Evolutionary conservation across 2,797 vertebrate species (phyloP), one percentile per base, ranked within the genome.

Genomic region (Enoplosus armatus): DNA sequence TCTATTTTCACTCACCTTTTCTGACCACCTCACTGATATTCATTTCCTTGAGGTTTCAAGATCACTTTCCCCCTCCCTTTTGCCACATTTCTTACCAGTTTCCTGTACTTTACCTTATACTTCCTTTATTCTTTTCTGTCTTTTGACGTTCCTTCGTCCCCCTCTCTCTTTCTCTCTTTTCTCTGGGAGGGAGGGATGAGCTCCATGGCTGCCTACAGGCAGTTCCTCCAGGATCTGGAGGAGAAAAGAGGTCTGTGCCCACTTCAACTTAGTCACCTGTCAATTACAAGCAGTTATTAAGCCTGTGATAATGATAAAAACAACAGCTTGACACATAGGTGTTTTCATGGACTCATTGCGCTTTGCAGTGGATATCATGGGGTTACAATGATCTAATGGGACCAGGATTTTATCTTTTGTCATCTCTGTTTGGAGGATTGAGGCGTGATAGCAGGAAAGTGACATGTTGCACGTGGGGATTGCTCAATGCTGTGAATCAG

Each of bases 161-260:
- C 41, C n/a, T 45, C 60, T 54, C 56, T 24, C 51, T 22, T 8
- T 53, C 63, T 18, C 3, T 66, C 56, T 64, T 62, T 39, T 48
- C 55, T 55, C 29, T 47, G 33, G 80, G 87, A 87, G 86, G 45
- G 77, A 81, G 85, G 84, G 78, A 96, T 96, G 95, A 95, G 84
- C 64, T 67, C 95, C 8, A 53, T 80, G 27, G 94, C 95, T 51
- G 82, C 94, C 33, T 96, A 96, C 91, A 89, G 87, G 56, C 95
- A 94, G 90, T 96, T 90, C 87, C 95, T 96, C 80, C 95, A 90
- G 90, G 95, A 89, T 12, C 90, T 96, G 43, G 95, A 93, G 87
- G 90, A 95, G 84, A 96, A 96, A 90, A 92, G 91, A 96, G 95
- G 95, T 96, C 24, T 77, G 95, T 95, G 62, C 2, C 24, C 39